Base-by-base conservation (phyloP, 2,888 invertebrate species). In the Caenorhabditis auriculariae region DNA sequence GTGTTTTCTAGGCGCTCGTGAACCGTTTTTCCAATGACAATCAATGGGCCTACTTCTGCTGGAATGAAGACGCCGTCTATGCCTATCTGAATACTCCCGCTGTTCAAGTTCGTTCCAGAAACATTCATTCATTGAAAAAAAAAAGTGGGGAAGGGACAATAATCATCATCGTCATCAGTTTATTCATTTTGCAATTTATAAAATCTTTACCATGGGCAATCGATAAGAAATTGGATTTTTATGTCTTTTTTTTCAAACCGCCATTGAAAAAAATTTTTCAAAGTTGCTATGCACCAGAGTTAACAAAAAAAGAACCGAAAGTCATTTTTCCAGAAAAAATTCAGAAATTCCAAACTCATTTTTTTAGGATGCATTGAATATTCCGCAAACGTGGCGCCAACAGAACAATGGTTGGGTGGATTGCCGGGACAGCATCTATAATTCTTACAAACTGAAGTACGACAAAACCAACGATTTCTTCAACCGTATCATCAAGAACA, bases 11-110 rank as follows among this genome's bases (percentile, higher is more conserved):
- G 72, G 45, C 42, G 3, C 43, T 66, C 4, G 41, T 73, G 37
- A 73, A 75, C 55, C 60, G 69, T 9, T 66, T 62, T 47, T 76
- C 75, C 2, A 76, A 74, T 12, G 77, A 77, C 58, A 69, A 66
- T 35, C 69, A 73, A 44, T 62, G 58, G 53, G 74, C 71, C n/a
- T 76, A 74, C 52, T 68, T 74, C 32, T 80, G 80, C 49, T 75
- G 76, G 69, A 76, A 78, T 46, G 72, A 74, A 24, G 60, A 74
- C 26, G 75, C 76, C 23, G 64, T 75, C 15, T 32, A 42, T n/a
- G 48, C 21, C n/a, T 80, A 76, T 49, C 42, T 75, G 46, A 77
- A 77, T 43, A 54, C 41, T 4, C 47, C 47, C 28, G 54, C 48
- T 3, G 56, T 55, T 27, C 51, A 52, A 21, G 38, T 45, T 19